Evolutionary conservation across 2,113 vertebrate species (phyloP), one percentile per base, ranked within the genome.

Genomic region (Hucho hucho): DNA sequence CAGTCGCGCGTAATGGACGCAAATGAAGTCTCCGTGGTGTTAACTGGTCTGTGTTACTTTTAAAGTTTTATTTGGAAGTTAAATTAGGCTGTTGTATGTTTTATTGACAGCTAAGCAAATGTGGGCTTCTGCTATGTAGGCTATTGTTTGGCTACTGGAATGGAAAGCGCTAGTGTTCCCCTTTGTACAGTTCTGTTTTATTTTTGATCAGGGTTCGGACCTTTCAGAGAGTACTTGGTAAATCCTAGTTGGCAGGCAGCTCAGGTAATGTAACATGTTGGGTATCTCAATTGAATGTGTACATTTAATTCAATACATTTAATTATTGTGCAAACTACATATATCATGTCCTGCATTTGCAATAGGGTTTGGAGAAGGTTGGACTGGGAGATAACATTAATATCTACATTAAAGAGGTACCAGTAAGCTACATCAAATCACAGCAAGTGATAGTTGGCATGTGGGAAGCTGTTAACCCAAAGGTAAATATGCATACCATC

Each of bases 181-280:
- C 20, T 25, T 5, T 1, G 49, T 11, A 24, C 18, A 37, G 4
- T 37, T 58, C 4, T 5, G 18, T 46, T 7, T 63, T 71, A 71
- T n/a, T 79, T 90, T 29, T 26, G 84, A 85, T 63, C 83, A 94
- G 93, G 94, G 75, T 97, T 97, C 78, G 94, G 94, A 47, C 94
- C 95, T 26, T 96, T 96, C 75, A 86, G 90, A 78, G 90, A 95
- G 74, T 85, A 95, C 75, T 72, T 95, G 69, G 80, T 90, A 49
- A 97, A 96, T 88, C 93, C 92, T 61, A 97, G 94, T 86, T 96
- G 95, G 95, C 92, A 91, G 90, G 94, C 92, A 67, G 94, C 95
- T 56, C 94, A 43, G 37, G 95, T 96, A 91, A 80, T 11, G 75
- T 29, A 6, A 46, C 4, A 3, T 59, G n/a, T 73, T 24, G 25